Evolutionary conservation across 2,888 invertebrate species (phyloP).

Genomic region (Lasioglossum calceatum): DNA sequence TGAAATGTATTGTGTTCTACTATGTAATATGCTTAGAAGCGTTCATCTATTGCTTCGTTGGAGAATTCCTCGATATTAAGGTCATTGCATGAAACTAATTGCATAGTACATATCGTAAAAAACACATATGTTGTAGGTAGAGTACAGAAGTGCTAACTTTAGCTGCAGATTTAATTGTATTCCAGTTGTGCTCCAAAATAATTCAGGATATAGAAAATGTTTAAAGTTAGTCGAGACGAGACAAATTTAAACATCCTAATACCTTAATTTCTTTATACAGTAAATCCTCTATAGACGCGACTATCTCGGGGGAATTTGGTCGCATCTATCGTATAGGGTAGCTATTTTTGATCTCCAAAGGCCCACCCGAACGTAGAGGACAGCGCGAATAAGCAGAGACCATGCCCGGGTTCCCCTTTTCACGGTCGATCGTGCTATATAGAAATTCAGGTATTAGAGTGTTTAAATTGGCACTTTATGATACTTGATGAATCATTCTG

Average conservation of each 20-base stretch:
- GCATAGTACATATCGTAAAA: background rate
- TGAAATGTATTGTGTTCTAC: constrained; percentile 60
- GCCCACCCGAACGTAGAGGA: too few relatives aligned
- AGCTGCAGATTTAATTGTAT: background rate
- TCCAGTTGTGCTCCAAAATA: background rate
- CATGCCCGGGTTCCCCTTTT: too few relatives aligned
- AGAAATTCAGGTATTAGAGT: too few relatives aligned
- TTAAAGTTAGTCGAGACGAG: background rate
- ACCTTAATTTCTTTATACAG: too few relatives aligned
- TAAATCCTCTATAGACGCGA: too few relatives aligned
- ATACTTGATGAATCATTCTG: too few relatives aligned
- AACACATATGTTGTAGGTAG: background rate
- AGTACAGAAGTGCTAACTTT: background rate
- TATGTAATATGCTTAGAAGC: constrained; percentile 54
- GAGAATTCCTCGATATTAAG: constrained; percentile 64
- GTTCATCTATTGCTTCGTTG: constrained; percentile 65
- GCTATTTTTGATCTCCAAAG: too few relatives aligned
- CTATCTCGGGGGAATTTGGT: too few relatives aligned
- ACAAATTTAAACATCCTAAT: background rate
- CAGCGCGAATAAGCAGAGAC: too few relatives aligned
- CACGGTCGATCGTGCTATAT: too few relatives aligned
- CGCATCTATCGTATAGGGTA: too few relatives aligned
- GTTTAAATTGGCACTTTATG: too few relatives aligned
- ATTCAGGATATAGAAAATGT: background rate
- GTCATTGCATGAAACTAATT: constrained; percentile 28